phyloP scores from a whole-genome alignment of 1,140 invertebrate genomes.

The Drosophila pandora region DNA sequence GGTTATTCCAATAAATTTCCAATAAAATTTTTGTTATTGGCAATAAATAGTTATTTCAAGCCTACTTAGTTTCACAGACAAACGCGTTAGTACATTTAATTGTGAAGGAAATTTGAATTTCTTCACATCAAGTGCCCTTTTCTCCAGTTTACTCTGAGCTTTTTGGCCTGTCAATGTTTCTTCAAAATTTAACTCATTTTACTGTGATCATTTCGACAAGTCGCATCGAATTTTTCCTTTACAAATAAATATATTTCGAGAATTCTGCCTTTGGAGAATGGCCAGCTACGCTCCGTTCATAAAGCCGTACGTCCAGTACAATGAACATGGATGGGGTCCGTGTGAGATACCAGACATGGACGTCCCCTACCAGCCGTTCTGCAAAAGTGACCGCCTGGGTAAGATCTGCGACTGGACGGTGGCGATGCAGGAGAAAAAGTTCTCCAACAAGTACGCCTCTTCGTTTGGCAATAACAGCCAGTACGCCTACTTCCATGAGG shows the following conservation, averaged over 20 bases:
- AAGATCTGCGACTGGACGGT: constrained; percentile 99
- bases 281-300: constrained; percentile 58
- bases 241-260: not conserved
- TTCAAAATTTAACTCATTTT: not conserved
- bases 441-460: constrained; percentile 96
- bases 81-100: not conserved
- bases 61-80: not conserved
- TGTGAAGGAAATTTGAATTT: not conserved
- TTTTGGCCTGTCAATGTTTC: not conserved
- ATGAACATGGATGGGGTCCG: constrained; percentile 94
- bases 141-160: not conserved
- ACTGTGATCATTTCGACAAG: not conserved
- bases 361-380: constrained; percentile 99
- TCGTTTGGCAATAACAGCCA: constrained; percentile 97
- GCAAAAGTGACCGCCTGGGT: constrained; percentile 97
- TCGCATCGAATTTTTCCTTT: not conserved
- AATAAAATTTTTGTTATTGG: not conserved
- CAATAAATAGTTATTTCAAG: not conserved
- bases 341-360: constrained; percentile 96
- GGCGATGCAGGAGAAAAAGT: constrained; percentile 96
- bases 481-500: constrained; percentile 98
- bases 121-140: not conserved
- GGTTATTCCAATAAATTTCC: not conserved
- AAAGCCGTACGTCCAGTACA: constrained; percentile 77
- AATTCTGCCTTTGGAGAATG: constrained; percentile 14